phyloP scores from a whole-genome alignment of 2,113 vertebrate genomes.

The Mus spicilegus region DNA sequence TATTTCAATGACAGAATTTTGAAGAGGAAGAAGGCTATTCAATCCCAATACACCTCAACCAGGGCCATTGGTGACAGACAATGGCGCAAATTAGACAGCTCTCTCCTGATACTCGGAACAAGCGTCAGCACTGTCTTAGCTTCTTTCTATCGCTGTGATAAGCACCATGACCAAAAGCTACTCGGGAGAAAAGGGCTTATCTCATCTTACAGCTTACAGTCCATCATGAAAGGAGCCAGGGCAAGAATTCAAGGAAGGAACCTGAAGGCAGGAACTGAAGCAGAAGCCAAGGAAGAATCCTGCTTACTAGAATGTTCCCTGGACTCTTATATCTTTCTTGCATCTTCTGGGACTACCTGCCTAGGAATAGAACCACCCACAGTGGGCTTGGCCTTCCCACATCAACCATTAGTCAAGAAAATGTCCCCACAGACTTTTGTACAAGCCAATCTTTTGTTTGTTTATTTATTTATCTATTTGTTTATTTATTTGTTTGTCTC shows the following conservation, averaged over 20 bases:
- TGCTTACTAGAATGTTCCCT: neutral
- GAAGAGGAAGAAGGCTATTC: conserved; percentile 8
- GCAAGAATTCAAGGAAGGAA: neutral
- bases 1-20: conserved; percentile 10
- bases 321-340: neutral
- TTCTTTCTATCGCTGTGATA: neutral
- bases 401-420: neutral
- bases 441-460: neutral
- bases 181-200: neutral
- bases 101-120: neutral
- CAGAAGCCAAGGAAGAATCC: neutral
- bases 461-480: no score
- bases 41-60: neutral
- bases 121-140: neutral
- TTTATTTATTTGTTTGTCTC: no score
- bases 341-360: no score
- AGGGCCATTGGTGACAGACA: neutral
- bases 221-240: neutral
- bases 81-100: neutral
- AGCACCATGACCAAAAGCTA: neutral
- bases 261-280: neutral
- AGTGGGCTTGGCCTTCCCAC: neutral
- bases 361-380: neutral
- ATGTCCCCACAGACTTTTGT: neutral
- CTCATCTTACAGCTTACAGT: neutral